A percentile compares a stretch with the other conserved stretches of the same genome.
phyloP scores from a whole-genome alignment of 1,140 invertebrate genomes.

The Venturia canescens region DNA sequence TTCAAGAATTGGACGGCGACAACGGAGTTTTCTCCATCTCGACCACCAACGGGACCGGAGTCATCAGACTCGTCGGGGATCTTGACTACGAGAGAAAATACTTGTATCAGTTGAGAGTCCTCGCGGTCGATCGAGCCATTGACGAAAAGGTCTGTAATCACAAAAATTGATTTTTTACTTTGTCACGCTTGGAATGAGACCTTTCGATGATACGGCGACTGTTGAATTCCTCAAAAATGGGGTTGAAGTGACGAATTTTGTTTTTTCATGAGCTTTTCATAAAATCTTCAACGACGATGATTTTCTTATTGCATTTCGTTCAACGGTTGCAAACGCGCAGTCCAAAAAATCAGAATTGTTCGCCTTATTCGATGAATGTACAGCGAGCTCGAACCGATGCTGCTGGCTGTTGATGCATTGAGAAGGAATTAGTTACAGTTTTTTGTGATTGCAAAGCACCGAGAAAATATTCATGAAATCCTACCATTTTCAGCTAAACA shows the following conservation, averaged over 20 bases:
- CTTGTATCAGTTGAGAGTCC: conserved; percentile 89
- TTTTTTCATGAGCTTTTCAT: too few species aligned
- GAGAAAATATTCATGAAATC: neutral
- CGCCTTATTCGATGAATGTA: neutral
- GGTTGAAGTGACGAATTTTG: too few species aligned
- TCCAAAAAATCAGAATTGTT: neutral
- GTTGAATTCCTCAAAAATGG: too few species aligned
- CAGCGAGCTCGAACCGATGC: neutral
- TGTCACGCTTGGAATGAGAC: too few species aligned
- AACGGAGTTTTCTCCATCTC: conserved; percentile 87
- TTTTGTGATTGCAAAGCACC: too few species aligned
- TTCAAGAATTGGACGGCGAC: conserved; percentile 89
- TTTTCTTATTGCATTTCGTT: too few species aligned
- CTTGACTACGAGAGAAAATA: conserved; percentile 94
- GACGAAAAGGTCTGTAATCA: conserved; percentile 80
- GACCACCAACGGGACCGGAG: conserved; percentile 92
- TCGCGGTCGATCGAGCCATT: conserved; percentile 91
- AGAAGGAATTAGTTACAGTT: neutral
- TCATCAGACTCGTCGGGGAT: conserved; percentile 85
- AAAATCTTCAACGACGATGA: too few species aligned
- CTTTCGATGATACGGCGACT: too few species aligned
- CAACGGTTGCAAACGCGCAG: too few species aligned
- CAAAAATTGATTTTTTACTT: neutral
- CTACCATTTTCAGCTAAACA: conserved; percentile 79
- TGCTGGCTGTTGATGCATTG: neutral